Evolutionary conservation across 30 jellyfish, hydroid and myxozoan genomes (phyloP).

Genomic region (Aurelia aurita complex sp. Pacific): DNA sequence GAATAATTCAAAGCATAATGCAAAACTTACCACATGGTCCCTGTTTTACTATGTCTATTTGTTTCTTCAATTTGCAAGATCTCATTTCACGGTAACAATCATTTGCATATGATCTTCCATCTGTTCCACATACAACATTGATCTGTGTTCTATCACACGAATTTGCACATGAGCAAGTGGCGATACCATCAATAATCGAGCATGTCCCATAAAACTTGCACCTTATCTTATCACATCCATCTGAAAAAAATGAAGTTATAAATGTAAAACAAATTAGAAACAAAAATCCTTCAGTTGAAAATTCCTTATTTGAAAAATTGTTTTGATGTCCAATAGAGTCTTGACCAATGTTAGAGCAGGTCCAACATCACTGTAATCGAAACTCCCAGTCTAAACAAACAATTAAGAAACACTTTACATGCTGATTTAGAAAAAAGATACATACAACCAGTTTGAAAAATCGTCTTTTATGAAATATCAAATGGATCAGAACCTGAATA

Average conservation of each 20-base stretch:
- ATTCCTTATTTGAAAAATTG: no score
- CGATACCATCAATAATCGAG: conserved; percentile 26
- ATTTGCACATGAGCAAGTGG: conserved; percentile 56
- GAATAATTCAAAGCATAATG: background rate
- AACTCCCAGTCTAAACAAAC: no score
- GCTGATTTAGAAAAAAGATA: no score
- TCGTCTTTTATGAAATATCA: no score
- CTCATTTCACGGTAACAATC: conserved; percentile 39
- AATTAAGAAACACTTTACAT: no score
- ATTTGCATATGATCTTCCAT: conserved; percentile 69
- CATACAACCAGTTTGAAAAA: no score
- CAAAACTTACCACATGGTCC: conserved; percentile 67
- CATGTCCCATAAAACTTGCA: conserved; percentile 62
- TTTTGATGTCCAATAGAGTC: no score
- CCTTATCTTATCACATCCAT: conserved; percentile 26
- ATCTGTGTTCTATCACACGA: conserved; percentile 20
- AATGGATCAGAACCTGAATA: no score
- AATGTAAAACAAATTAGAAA: no score
- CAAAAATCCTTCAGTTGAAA: no score
- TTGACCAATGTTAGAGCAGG: no score
- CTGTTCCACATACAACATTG: conserved; percentile 54
- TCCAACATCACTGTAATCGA: no score
- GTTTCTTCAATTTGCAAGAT: conserved; percentile 35
- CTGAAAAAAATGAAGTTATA: conserved; percentile 1
- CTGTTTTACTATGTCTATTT: background rate